A percentile compares a stretch with the other conserved stretches of the same genome.
Conservation (phyloP, 2,888 invertebrate species). For the Andrena haemorrhoa region DNA sequence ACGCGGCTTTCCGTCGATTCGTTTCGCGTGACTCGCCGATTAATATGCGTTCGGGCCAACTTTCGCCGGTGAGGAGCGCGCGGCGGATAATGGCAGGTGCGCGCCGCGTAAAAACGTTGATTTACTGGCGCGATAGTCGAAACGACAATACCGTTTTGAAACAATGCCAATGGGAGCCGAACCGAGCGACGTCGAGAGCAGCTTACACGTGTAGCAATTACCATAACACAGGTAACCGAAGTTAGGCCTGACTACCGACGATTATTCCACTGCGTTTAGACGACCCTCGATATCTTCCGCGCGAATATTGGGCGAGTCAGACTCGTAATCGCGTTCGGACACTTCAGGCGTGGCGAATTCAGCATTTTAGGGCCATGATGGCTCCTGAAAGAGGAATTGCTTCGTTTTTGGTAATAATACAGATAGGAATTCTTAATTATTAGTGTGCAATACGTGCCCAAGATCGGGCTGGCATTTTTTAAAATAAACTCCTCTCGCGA, state of each 20-base stretch:
- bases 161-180: constrained; percentile 76
- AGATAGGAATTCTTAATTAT: too few relatives aligned
- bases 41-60: constrained; percentile 69
- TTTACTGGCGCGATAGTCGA: constrained; percentile 57
- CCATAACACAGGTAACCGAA: constrained; percentile 72
- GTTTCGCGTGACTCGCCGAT: constrained; percentile 67
- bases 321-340: neutral
- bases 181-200: constrained; percentile 50
- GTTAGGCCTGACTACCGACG: constrained; percentile 39
- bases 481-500: too few relatives aligned
- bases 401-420: neutral
- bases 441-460: too few relatives aligned
- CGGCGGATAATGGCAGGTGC: constrained; percentile 63
- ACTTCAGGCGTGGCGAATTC: neutral
- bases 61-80: constrained; percentile 55
- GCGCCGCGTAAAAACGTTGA: constrained; percentile 66
- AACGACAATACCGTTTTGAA: constrained; percentile 69
- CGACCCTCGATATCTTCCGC: neutral
- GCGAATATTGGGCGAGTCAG: neutral
- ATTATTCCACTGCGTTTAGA: constrained; percentile 53
- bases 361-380: neutral
- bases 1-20: constrained; percentile 61
- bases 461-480: too few relatives aligned
- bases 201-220: constrained; percentile 80
- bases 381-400: neutral